Percentiles rank a stretch among this genome's conserved stretches.
Conservation (phyloP, 2,113 vertebrate species). For the Aramus guarauna region DNA sequence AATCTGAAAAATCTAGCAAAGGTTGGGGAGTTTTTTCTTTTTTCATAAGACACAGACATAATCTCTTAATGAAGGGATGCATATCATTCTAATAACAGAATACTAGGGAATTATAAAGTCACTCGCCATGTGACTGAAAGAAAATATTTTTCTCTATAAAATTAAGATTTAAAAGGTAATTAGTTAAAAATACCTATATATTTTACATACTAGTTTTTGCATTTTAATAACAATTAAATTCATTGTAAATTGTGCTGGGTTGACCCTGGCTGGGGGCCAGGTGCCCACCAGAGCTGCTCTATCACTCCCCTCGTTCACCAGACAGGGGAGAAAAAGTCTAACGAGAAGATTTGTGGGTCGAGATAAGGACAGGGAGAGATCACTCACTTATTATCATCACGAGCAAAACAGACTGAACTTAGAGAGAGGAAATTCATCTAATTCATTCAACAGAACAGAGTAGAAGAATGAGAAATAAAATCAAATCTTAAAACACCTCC, state of each 20-base stretch:
- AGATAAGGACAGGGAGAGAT: too few relatives aligned
- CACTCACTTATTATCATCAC: too few relatives aligned
- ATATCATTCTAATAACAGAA: neutral
- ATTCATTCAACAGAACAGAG: too few relatives aligned
- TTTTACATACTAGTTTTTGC: neutral
- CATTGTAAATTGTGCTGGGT: neutral
- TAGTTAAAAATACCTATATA: neutral
- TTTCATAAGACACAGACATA: neutral
- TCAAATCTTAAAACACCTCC: too few relatives aligned
- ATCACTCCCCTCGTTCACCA: too few relatives aligned
- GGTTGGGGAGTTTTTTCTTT: neutral
- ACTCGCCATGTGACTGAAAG: neutral
- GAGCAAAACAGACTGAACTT: too few relatives aligned
- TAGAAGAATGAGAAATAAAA: too few relatives aligned
- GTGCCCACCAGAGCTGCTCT: too few relatives aligned
- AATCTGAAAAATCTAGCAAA: neutral
- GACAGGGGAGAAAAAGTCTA: too few relatives aligned
- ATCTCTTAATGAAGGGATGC: neutral
- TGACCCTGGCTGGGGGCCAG: too few relatives aligned
- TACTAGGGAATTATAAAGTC: neutral
- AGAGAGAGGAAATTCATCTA: too few relatives aligned
- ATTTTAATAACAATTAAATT: neutral
- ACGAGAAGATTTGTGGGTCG: too few relatives aligned
- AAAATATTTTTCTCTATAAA: neutral
- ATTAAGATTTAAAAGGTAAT: neutral